Evolutionary conservation across 2,888 invertebrate genomes (phyloP), one percentile per base, ranked within the genome.

Genomic region (Dendrolimus pini): DNA sequence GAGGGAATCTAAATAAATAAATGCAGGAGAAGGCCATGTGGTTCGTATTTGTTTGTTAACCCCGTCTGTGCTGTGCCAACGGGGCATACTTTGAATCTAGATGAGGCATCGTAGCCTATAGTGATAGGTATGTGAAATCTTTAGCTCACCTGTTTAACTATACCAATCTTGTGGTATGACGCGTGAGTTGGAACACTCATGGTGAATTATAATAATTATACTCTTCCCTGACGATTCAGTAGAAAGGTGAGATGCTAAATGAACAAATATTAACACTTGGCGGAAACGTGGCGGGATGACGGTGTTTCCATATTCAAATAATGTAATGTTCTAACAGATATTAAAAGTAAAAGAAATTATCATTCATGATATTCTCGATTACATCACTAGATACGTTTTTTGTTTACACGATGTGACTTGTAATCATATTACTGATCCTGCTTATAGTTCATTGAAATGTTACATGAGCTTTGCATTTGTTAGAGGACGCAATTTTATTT

Each of bases 281-380:
- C 80, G 84, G 18, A 89, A 89, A 89, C 89, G 89, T 89, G 89
- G 89, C 89, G 84, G 75, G 75, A 72, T 59, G 65, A 65, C 67
- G 68, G 79, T 82, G 83, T 85, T 88, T 69, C 85, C 81, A 83
- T 66, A 68, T 61, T 63, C 58, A 60, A 78, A 79, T 80, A 75
- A 61, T 62, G 56, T 62, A 18, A 18, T 18, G 18, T 18, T 18
- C 18, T 18, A 18, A 18, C 18, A 18, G 18, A 2, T 18, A 18
- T 18, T 18, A 18, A 18, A 18, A 1, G 18, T 18, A 18, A 18
- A 18, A 18, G 18, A 18, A 18, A 18, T 18, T 18, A 18, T 18
- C 18, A 18, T 18, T 18, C 18, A 18, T 18, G 18, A 18, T 2
- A 18, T 18, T 18, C 18, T 18, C 18, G 18, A 18, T 18, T 18